These are phyloP conservation scores for Verasper variegatus DNA, from an alignment of 2,113 vertebrate genomes.

Conservation along the genomic window DNA sequence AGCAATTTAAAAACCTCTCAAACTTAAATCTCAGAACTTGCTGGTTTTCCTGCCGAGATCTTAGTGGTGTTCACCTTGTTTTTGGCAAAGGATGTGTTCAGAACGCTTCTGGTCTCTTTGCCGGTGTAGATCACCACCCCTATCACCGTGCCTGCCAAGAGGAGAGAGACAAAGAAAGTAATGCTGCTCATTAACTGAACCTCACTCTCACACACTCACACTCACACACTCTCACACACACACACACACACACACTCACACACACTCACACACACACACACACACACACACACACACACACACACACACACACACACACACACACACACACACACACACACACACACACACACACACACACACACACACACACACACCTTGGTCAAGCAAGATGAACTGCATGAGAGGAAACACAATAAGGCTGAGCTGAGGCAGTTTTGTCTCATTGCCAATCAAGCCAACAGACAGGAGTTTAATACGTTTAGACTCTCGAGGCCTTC, in stretches of 20 bases:
- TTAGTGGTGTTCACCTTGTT: constrained; percentile 87
- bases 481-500: constrained; percentile 58
- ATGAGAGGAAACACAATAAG: constrained; percentile 69
- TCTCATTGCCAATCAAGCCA: constrained; percentile 59
- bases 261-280: constrained; percentile 20
- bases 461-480: constrained; percentile 70
- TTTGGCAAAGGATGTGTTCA: constrained; percentile 96
- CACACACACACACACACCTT: constrained; percentile 43
- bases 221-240: neutral
- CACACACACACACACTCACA: constrained; percentile 25
- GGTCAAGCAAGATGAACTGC: constrained; percentile 68
- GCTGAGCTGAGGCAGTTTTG: constrained; percentile 48
- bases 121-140: constrained; percentile 99
- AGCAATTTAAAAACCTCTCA: neutral
- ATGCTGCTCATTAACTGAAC: constrained; percentile 69
- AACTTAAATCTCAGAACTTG: constrained; percentile 1
- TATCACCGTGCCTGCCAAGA: constrained; percentile 93
- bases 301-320: no score
- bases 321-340: constrained; percentile 29
- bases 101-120: constrained; percentile 96
- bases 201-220: constrained; percentile 12
- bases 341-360: constrained; percentile 27
- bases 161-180: constrained; percentile 67
- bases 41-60: neutral
- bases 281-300: constrained; percentile 34